Percentiles rank a stretch among this genome's conserved stretches.
phyloP scores from a whole-genome alignment of 2,888 invertebrate genomes.

The Acronicta psi region DNA sequence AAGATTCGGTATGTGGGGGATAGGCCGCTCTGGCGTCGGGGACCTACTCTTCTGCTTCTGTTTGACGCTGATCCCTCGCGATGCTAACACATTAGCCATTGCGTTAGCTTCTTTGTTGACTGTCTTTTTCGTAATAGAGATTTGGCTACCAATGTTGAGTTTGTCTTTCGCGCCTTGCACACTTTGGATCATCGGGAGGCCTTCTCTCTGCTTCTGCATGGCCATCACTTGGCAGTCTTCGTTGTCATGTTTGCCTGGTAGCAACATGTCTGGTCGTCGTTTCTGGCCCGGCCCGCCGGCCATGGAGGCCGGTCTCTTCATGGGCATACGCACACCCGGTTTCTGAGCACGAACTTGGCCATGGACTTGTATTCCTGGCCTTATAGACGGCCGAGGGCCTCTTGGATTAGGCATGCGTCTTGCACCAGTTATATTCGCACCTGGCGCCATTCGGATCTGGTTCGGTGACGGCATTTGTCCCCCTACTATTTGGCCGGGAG shows the following conservation, averaged over 20 bases:
- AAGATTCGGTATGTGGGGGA: conserved; percentile 84
- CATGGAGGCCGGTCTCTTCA: conserved; percentile 75
- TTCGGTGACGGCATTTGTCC: conserved; percentile 76
- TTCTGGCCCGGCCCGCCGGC: conserved; percentile 74
- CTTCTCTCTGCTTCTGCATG: conserved; percentile 92
- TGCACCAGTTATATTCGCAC: conserved; percentile 70
- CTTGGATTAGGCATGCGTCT: conserved; percentile 77
- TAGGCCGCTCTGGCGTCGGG: conserved; percentile 80
- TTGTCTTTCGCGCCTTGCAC: conserved; percentile 91
- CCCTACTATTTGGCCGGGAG: conserved; percentile 67
- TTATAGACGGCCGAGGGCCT: conserved; percentile 74
- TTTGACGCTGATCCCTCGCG: conserved; percentile 93
- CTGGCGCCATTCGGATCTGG: conserved; percentile 79
- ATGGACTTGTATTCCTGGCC: conserved; percentile 82
- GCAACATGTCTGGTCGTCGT: conserved; percentile 90
- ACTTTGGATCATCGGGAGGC: conserved; percentile 92
- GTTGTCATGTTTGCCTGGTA: conserved; percentile 92
- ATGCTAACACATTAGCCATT: conserved; percentile 93
- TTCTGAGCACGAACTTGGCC: conserved; percentile 78
- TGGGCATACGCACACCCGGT: conserved; percentile 77
- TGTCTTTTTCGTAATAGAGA: conserved; percentile 91
- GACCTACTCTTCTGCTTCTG: conserved; percentile 89
- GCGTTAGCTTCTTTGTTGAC: conserved; percentile 92
- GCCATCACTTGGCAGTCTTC: conserved; percentile 93
- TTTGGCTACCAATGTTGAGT: conserved; percentile 92